Evolutionary conservation across 2,888 invertebrate species (phyloP).

Genomic region (Archips crataeganus): DNA sequence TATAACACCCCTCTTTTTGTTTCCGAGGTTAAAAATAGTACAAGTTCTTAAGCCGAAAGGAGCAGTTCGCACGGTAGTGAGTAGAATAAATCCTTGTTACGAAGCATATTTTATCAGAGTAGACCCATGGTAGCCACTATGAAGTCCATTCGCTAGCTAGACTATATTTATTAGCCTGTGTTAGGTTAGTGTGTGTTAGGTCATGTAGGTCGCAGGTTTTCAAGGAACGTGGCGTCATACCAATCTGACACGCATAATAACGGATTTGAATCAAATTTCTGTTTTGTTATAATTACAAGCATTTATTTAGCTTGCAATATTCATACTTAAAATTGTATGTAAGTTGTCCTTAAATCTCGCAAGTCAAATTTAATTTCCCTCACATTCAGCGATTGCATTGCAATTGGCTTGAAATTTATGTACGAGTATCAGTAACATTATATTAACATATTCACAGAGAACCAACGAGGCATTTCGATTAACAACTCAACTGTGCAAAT

Average conservation of each 20-base stretch:
- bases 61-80: conserved; percentile 13
- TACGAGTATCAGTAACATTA: no score
- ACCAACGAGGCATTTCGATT: background rate
- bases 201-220: background rate
- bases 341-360: no score
- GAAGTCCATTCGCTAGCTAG: background rate
- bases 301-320: no score
- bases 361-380: no score
- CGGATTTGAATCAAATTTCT: background rate
- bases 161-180: conserved; percentile 2
- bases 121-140: conserved; percentile 55
- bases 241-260: no score
- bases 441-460: no score
- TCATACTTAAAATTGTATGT: no score
- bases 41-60: background rate
- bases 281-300: background rate
- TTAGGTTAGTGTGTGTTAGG: background rate
- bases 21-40: no score
- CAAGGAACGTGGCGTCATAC: no score
- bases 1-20: no score
- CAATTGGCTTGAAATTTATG: no score
- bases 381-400: no score
- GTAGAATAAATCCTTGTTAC: conserved; percentile 33
- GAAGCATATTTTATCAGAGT: conserved; percentile 61
- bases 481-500: background rate